phyloP scores from a whole-genome alignment of 1,140 invertebrate genomes.

The Myzus persicae region DNA sequence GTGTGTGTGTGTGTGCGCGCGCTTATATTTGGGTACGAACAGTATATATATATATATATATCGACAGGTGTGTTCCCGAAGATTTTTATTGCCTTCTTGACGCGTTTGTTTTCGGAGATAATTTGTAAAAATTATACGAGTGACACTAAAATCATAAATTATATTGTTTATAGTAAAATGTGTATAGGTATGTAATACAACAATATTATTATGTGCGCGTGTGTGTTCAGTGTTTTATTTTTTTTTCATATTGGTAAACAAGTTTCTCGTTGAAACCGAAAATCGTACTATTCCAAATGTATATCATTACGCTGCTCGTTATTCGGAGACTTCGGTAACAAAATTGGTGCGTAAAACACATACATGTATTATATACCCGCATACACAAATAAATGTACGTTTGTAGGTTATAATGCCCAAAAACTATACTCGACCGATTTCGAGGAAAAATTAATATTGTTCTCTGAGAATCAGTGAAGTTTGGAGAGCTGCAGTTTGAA shows the following conservation, averaged over 20 bases:
- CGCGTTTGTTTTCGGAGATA: constrained; percentile 24
- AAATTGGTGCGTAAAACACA: background rate
- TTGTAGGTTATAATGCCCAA: too few species aligned
- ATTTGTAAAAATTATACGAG: constrained; percentile 45
- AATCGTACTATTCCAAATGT: background rate
- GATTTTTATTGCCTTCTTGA: constrained; percentile 32
- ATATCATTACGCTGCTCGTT: background rate
- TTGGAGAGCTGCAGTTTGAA: too few species aligned
- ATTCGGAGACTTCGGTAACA: background rate
- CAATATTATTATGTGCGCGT: background rate
- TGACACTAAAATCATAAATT: constrained; percentile 14
- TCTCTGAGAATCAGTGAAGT: too few species aligned
- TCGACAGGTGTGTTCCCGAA: constrained; percentile 33
- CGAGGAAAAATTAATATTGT: too few species aligned
- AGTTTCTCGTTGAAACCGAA: background rate
- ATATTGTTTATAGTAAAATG: constrained; percentile 9
- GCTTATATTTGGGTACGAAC: background rate
- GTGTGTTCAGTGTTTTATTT: background rate
- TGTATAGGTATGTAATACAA: background rate
- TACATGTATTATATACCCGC: too few species aligned
- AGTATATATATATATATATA: background rate
- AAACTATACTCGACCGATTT: too few species aligned
- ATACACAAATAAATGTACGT: too few species aligned
- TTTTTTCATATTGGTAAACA: background rate
- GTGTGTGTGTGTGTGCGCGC: background rate